These are phyloP conservation scores for Xerus rutilus DNA, from an alignment of 2,797 vertebrate species.

Conservation along the genomic window DNA sequence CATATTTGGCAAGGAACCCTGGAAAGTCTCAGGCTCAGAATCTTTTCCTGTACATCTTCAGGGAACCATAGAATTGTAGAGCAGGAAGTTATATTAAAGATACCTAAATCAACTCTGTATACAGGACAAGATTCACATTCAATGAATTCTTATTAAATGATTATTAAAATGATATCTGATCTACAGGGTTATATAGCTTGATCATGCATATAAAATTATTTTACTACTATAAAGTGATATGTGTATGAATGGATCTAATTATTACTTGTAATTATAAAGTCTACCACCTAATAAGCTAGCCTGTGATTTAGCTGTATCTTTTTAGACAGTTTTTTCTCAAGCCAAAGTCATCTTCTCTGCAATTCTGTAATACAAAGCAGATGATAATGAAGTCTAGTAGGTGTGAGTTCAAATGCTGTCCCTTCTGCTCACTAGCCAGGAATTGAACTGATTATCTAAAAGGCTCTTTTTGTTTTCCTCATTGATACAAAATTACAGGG, in stretches of 20 bases:
- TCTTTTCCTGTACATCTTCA: not conserved
- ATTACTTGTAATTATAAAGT: not conserved
- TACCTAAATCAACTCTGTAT: not conserved
- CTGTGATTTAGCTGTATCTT: not conserved
- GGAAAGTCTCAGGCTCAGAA: not conserved
- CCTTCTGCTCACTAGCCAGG: not conserved
- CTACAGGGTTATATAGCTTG: not conserved
- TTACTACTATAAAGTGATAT: not conserved
- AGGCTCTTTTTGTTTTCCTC: not conserved
- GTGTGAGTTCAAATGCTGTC: not conserved
- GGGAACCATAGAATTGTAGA: not conserved
- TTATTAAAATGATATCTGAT: constrained; percentile 14
- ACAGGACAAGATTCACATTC: not conserved
- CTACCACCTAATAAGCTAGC: not conserved
- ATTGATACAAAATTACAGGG: not conserved
- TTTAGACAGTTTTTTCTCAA: not conserved
- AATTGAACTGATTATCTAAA: not conserved
- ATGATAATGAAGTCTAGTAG: not conserved
- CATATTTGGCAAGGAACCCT: not conserved
- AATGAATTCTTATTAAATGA: not conserved
- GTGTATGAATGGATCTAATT: not conserved
- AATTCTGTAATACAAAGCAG: not conserved
- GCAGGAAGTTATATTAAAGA: not conserved
- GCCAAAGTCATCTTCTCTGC: not conserved
- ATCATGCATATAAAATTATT: not conserved